These are phyloP conservation scores for Apamea epomidion DNA, from an alignment of 2,888 invertebrate genomes.

Conservation along the genomic window DNA sequence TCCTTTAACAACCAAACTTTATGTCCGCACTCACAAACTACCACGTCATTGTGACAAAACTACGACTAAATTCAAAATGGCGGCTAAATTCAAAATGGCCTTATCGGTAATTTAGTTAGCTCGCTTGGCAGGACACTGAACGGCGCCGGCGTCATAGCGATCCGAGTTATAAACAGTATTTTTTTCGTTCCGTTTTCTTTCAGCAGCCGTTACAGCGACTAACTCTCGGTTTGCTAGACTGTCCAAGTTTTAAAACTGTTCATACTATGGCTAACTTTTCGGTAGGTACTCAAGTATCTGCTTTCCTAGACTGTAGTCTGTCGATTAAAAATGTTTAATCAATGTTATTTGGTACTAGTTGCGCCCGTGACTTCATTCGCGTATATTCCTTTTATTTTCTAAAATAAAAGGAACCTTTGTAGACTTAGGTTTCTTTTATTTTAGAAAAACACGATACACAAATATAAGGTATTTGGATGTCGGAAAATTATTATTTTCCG, in stretches of 20 bases:
- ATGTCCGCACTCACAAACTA: slow-evolving; percentile 8
- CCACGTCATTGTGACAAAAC: slow-evolving; percentile 1
- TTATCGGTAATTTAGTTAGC: slow-evolving; percentile 28
- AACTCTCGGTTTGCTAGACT: slow-evolving; percentile 8
- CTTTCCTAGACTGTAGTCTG: neutral
- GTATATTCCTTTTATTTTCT: too few species aligned
- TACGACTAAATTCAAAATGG: slow-evolving; percentile 26
- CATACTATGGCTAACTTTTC: neutral
- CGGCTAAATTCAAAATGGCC: slow-evolving; percentile 39
- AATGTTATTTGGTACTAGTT: neutral
- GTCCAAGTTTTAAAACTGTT: slow-evolving; percentile 23
- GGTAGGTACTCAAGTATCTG: neutral
- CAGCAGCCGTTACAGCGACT: slow-evolving; percentile 1
- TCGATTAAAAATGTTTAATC: neutral
- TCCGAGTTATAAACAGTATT: slow-evolving; percentile 3
- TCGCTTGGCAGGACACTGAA: slow-evolving; percentile 23
- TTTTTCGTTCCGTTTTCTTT: slow-evolving; percentile 30
- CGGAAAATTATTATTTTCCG: too few species aligned
- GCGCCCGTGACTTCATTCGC: too few species aligned
- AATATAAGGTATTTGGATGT: too few species aligned
- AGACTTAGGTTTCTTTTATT: too few species aligned
- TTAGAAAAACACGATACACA: too few species aligned
- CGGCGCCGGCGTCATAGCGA: slow-evolving; percentile 19
- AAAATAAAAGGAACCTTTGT: too few species aligned
- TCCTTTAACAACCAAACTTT: slow-evolving; percentile 7